These are phyloP conservation scores for Lordiphosa andalusiaca DNA, from an alignment of 2,888 invertebrate species.

Conservation along the genomic window DNA sequence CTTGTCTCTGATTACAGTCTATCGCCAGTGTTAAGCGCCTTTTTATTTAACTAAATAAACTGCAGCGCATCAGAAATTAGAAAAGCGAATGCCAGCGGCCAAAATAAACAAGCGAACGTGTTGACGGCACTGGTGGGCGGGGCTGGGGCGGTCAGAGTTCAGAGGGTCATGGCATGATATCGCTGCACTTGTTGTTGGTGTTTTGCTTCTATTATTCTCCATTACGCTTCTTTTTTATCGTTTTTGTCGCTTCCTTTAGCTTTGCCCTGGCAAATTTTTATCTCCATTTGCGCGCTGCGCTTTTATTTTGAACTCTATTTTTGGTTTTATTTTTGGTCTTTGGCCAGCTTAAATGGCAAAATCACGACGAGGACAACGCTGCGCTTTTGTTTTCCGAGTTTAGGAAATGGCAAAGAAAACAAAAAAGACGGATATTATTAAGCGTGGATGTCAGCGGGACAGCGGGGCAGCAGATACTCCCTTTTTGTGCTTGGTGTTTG, in stretches of 20 bases:
- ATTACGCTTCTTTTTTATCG: conserved; percentile 30
- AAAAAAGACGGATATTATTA: conserved; percentile 52
- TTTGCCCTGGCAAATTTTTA: conserved; percentile 70
- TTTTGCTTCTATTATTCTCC: conserved; percentile 23
- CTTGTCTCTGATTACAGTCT: conserved; percentile 35
- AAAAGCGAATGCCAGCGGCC: conserved; percentile 64
- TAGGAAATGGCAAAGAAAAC: conserved; percentile 47
- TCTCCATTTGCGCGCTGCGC: conserved; percentile 69
- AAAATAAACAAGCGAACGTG: conserved; percentile 66
- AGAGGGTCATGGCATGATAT: conserved; percentile 63
- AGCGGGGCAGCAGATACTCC: no score
- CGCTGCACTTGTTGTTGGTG: conserved; percentile 67
- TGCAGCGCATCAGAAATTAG: conserved; percentile 64
- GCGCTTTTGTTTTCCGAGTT: conserved; percentile 65
- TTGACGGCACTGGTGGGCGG: conserved; percentile 16
- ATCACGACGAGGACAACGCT: conserved; percentile 62
- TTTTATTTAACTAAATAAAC: conserved; percentile 64
- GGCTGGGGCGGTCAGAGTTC: conserved; percentile 43
- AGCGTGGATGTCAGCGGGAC: conserved; percentile 54
- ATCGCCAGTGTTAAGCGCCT: conserved; percentile 50
- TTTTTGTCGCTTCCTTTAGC: conserved; percentile 68
- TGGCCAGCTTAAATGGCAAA: conserved; percentile 47
- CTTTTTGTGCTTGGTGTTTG: conserved; percentile 34
- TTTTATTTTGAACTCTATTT: conserved; percentile 32
- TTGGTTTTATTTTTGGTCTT: conserved; percentile 5